A percentile compares a stretch with the other conserved stretches of the same genome.
These are phyloP conservation scores for Patella pellucida DNA, from an alignment of 2,888 invertebrate genomes.

Conservation along the genomic window DNA sequence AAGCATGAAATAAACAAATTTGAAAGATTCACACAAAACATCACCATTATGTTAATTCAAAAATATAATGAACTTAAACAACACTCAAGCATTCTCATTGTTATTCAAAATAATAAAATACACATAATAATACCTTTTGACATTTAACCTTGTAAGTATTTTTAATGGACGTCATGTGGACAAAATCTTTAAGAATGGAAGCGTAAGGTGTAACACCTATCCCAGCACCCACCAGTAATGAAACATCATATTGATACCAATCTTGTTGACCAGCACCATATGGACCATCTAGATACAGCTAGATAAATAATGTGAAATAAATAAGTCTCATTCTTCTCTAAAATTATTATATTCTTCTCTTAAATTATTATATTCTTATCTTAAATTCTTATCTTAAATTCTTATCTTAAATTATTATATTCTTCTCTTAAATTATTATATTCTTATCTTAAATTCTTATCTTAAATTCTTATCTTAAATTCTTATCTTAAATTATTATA, in stretches of 20 bases:
- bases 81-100: no score
- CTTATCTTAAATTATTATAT: no score
- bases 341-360: no score
- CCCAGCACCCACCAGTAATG: conserved; percentile 68
- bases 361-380: no score
- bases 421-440: no score
- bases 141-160: conserved; percentile 69
- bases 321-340: background rate
- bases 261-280: conserved; percentile 70
- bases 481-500: no score
- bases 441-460: no score
- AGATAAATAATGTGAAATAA: conserved; percentile 15
- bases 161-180: conserved; percentile 70
- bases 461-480: no score
- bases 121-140: conserved; percentile 65
- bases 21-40: background rate
- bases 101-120: background rate
- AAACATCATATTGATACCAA: conserved; percentile 69
- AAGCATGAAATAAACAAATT: background rate
- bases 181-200: conserved; percentile 78
- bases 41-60: background rate
- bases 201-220: conserved; percentile 77
- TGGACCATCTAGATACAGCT: conserved; percentile 68
- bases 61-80: background rate
- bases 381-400: no score